phyloP scores from a whole-genome alignment of 2,113 vertebrate species.

The Varanus komodoensis region DNA sequence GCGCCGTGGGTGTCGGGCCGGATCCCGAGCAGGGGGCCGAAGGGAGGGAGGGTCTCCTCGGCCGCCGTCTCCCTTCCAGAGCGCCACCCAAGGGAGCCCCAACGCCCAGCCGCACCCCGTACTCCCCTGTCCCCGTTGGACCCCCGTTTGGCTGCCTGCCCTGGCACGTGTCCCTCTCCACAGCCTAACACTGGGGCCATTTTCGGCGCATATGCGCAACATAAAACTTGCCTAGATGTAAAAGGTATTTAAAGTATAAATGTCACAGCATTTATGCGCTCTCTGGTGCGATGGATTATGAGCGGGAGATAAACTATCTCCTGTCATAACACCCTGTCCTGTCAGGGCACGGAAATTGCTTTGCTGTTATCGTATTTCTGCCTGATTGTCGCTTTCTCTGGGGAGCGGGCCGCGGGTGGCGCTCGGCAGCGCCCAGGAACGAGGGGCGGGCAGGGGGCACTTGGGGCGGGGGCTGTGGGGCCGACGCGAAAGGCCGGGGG shows the following conservation, averaged over 20 bases:
- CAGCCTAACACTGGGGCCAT: slow-evolving; percentile 50
- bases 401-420: slow-evolving; percentile 31
- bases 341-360: slow-evolving; percentile 24
- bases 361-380: slow-evolving; percentile 54
- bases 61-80: neutral
- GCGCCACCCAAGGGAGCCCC: neutral
- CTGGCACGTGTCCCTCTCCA: neutral
- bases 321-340: slow-evolving; percentile 45
- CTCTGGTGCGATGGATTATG: slow-evolving; percentile 69
- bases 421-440: slow-evolving; percentile 24
- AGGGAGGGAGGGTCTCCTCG: neutral
- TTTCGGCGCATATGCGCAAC: slow-evolving; percentile 68
- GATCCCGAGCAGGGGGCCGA: no score
- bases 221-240: slow-evolving; percentile 72
- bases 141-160: slow-evolving; percentile 4
- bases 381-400: slow-evolving; percentile 59
- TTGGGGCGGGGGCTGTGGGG: neutral
- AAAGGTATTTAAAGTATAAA: slow-evolving; percentile 76
- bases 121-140: neutral
- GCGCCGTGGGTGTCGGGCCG: neutral
- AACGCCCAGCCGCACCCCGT: neutral
- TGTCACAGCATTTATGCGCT: slow-evolving; percentile 69
- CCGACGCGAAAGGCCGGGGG: neutral
- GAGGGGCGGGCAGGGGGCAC: slow-evolving; percentile 3
- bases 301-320: slow-evolving; percentile 65